Evolutionary conservation across 23 tunicate species (phyloP), one percentile per base, ranked within the genome.

Genomic region (Aplidium turbinatum): DNA sequence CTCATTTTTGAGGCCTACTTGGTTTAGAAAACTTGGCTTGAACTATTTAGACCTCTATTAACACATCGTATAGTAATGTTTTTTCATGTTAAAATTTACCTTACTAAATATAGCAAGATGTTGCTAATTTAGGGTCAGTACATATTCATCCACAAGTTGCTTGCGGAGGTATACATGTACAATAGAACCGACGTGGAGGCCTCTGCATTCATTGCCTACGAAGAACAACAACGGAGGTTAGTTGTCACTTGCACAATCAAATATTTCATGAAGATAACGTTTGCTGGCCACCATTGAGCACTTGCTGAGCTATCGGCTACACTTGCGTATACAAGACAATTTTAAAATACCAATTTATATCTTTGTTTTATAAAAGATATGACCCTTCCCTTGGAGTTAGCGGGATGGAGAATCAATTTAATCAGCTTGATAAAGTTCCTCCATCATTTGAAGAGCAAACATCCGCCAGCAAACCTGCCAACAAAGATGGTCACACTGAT

Each of bases 81-180:
- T 9, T 31, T 5, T 28, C 70, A 28, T 28, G 5, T 63, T 63
- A 7, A 11, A 25, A 31, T 27, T 4, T 30, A 31, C 23, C 29
- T 56, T 56, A 56, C n/a, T n/a, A n/a, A n/a, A n/a, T n/a, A n/a
- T n/a, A n/a, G n/a, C n/a, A 56, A 20, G 9, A 18, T 51, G 42
- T 36, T 75, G 38, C 47, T 42, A 22, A 18, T 77, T 38, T 35
- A 85, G 91, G 80, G 46, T 2, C 91, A 85, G 58, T 85, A 85
- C 55, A 51, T 85, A 45, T 77, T 39, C 38, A 69, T 85, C 19
- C 91, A 85, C 78, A 85, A 85, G 30, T 65, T 85, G 64, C 33
- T 77, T 34, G 60, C 81, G 23, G 91, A 85, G 52, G 33, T 85
- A 16, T 57, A 58, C 26, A 27, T 51, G 40, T 70, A 68, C 33